Base-by-base conservation (phyloP, 2,888 invertebrate genomes). In the Sepioteuthis lessoniana region DNA sequence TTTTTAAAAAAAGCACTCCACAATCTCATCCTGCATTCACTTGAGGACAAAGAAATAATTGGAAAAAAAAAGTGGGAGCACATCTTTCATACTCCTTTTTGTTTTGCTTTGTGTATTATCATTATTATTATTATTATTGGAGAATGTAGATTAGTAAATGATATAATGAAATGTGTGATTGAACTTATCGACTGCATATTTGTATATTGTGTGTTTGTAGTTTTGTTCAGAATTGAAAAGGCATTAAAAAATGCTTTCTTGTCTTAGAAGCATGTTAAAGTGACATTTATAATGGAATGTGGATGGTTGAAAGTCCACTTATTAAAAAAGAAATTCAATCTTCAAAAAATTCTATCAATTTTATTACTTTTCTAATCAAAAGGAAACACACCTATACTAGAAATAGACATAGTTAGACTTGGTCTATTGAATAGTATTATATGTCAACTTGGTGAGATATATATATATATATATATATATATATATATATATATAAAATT, bases 21-120 rank as follows among this genome's bases (percentile, higher is more conserved):
- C 76, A 76, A n/a, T 76, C 76, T 35, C 76, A 76, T 76, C 76
- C 76, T 76, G 76, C 76, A 35, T 76, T 76, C 76, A 76, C 76
- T 76, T n/a, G 76, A 76, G 76, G 76, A 76, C 76, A 76, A n/a
- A 76, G 16, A 76, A n/a, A 35, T 76, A n/a, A 76, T 76, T 21
- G 7, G 7, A 55, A 42, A 42, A 42, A 42, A 55, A 55, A 55
- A 55, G 25, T 25, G 21, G 55, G 55, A 55, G 55, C 55, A 55
- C 21, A 21, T 55, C 55, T 55, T 55, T 25, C 55, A 21, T 21
- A 55, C 55, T 25, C 55, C 55, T n/a, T n/a, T n/a, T n/a, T n/a
- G n/a, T n/a, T n/a, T n/a, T n/a, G n/a, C 25, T 55, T 25, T 55
- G 5, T 21, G n/a, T 55, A 25, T 55, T 55, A 76, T 76, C 3